Conservation (phyloP, 2,797 vertebrate genomes). For the Gobio occitaniae region DNA sequence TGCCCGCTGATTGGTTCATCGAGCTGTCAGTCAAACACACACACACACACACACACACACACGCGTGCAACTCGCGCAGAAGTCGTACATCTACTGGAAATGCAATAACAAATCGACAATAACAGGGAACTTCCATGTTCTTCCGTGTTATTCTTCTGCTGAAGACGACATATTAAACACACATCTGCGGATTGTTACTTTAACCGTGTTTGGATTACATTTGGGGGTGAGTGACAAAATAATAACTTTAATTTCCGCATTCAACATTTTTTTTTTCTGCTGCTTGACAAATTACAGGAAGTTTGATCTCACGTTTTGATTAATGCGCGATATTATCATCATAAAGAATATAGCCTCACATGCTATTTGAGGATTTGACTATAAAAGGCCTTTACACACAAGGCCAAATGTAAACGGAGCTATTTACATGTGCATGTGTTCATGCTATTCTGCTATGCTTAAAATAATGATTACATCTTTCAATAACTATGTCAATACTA, state of each 20-base stretch:
- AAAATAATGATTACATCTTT: not conserved
- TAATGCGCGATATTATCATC: not conserved
- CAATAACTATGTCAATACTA: not conserved
- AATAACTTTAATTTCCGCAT: conserved; percentile 37
- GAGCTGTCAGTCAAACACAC: conserved; percentile 24
- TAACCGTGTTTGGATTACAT: too few relatives aligned
- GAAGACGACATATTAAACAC: not conserved
- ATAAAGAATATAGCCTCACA: not conserved
- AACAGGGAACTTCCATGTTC: not conserved
- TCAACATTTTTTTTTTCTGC: not conserved
- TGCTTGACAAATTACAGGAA: not conserved
- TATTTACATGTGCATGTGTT: not conserved
- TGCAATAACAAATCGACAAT: not conserved
- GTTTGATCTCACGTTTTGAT: conserved; percentile 6
- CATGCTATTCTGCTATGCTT: not conserved
- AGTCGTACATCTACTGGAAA: not conserved
- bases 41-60: too few relatives aligned
- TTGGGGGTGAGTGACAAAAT: conserved; percentile 23
- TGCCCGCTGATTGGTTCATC: not conserved
- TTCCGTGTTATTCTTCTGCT: not conserved
- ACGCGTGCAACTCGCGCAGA: not conserved
- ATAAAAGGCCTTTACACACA: not conserved
- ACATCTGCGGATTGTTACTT: not conserved
- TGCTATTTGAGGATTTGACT: not conserved
- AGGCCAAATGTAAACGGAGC: not conserved